Evolutionary conservation across 2,888 invertebrate genomes (phyloP).

Genomic region (Melieria omissa): DNA sequence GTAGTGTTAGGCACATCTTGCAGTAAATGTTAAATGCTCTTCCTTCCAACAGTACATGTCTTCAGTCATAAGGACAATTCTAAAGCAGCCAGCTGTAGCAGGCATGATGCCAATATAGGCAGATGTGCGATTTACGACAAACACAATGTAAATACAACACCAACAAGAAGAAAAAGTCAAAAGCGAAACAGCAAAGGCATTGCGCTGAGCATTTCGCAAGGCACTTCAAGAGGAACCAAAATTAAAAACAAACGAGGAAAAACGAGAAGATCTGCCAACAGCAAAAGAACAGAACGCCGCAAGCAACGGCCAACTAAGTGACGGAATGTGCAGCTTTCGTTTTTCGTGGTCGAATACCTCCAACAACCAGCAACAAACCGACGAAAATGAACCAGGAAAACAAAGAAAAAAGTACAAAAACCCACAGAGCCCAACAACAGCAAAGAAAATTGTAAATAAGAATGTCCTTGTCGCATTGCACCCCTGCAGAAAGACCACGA

Average conservation of each 20-base stretch:
- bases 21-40: too few relatives aligned
- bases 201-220: background rate
- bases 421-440: conserved; percentile 9
- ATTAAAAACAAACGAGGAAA: background rate
- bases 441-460: background rate
- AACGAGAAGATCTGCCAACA: background rate
- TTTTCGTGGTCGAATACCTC: too few relatives aligned
- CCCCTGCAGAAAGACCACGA: conserved; percentile 2
- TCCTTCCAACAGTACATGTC: too few relatives aligned
- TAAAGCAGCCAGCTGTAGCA: background rate
- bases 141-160: background rate
- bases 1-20: too few relatives aligned
- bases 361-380: too few relatives aligned
- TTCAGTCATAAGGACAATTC: too few relatives aligned
- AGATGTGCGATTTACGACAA: background rate
- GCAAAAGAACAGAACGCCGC: background rate
- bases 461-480: conserved; percentile 16
- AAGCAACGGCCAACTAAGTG: too few relatives aligned
- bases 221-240: background rate
- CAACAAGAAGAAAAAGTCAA: background rate
- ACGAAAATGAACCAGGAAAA: background rate
- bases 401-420: conserved; percentile 6
- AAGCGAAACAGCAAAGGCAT: background rate
- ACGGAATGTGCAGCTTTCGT: too few relatives aligned
- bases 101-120: conserved; percentile 5